phyloP scores from a whole-genome alignment of 2,113 vertebrate genomes.

The Porphyrio hochstetteri region DNA sequence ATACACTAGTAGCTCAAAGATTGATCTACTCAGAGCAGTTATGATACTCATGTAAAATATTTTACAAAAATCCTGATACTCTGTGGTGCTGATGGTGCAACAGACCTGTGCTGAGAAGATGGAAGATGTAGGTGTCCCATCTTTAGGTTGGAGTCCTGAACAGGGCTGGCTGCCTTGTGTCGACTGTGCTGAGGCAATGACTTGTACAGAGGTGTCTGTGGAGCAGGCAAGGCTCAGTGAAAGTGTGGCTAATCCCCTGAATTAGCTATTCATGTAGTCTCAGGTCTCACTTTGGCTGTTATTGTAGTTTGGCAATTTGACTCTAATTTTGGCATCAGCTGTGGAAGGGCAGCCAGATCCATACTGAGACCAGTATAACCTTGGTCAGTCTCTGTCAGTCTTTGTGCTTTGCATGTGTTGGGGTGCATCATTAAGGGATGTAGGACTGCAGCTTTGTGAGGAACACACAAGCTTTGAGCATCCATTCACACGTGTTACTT shows the following conservation, averaged over 20 bases:
- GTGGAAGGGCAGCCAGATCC: background rate
- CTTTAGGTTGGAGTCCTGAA: background rate
- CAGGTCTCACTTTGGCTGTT: background rate
- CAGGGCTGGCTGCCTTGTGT: background rate
- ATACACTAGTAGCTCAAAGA: background rate
- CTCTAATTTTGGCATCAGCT: accelerated
- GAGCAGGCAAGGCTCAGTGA: background rate
- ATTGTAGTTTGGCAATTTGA: background rate
- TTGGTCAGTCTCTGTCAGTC: background rate
- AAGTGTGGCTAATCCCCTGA: background rate
- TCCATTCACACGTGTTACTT: background rate
- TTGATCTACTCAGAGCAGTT: background rate
- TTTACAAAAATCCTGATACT: background rate
- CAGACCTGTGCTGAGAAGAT: background rate
- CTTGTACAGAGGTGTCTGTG: background rate
- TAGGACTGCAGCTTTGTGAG: background rate
- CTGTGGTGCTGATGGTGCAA: background rate
- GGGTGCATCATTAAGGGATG: accelerated
- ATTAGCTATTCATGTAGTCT: background rate
- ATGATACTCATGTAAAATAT: background rate
- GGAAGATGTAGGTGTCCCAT: background rate
- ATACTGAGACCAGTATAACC: accelerated
- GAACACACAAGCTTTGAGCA: accelerated
- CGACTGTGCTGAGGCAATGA: background rate
- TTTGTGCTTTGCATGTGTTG: accelerated